Evolutionary conservation across 2,797 vertebrate genomes (phyloP).

Genomic region (Pogonophryne albipinna): DNA sequence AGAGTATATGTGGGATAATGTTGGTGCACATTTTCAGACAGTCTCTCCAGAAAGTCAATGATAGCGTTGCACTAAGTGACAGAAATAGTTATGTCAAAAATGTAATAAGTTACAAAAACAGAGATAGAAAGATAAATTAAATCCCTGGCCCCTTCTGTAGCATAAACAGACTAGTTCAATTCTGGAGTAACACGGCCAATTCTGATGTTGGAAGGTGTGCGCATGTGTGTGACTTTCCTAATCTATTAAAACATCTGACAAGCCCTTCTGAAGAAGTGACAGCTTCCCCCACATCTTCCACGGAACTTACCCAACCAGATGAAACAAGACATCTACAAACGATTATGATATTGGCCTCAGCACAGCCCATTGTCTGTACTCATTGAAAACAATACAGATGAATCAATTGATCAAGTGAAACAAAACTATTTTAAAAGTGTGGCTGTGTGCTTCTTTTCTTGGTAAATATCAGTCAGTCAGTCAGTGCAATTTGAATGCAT

Average conservation of each 20-base stretch:
- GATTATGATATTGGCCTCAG: background rate
- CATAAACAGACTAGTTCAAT: background rate
- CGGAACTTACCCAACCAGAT: background rate
- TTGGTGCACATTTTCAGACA: background rate
- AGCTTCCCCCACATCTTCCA: background rate
- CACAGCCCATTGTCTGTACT: background rate
- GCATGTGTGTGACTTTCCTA: background rate
- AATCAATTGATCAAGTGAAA: background rate
- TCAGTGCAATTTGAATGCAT: background rate
- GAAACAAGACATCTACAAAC: background rate
- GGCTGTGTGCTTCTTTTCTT: background rate
- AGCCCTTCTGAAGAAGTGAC: background rate
- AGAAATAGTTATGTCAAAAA: background rate
- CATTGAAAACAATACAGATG: background rate
- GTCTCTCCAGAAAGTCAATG: background rate
- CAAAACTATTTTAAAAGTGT: background rate
- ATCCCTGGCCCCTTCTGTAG: background rate
- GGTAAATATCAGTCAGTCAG: background rate
- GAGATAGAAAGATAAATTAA: background rate
- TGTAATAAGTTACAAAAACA: background rate
- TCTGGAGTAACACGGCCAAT: too few species aligned
- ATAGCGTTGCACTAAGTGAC: background rate
- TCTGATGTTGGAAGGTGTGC: background rate
- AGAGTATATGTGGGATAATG: background rate
- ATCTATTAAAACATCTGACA: background rate